Evolutionary conservation across 2,888 invertebrate genomes (phyloP).

Genomic region (Pachydiplax longipennis): DNA sequence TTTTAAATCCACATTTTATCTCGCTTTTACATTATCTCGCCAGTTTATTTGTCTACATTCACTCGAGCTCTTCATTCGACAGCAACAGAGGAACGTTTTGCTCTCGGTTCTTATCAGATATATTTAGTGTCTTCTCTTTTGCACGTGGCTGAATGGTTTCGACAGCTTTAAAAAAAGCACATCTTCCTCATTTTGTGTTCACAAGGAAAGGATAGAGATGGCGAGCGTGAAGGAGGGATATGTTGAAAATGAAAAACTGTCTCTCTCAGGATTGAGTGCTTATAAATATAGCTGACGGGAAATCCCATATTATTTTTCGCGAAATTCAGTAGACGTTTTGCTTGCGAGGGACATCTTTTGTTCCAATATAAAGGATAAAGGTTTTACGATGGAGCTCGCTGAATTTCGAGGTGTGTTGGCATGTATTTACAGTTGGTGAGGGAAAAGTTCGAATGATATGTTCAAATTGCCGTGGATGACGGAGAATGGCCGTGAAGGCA

Average conservation of each 20-base stretch:
- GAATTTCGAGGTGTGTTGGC: neutral
- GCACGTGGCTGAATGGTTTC: neutral
- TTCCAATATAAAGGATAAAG: neutral
- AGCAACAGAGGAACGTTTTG: neutral
- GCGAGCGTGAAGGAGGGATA: neutral
- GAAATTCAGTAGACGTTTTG: neutral
- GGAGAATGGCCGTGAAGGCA: neutral
- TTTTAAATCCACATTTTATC: no score
- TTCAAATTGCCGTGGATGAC: neutral
- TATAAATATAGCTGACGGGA: neutral
- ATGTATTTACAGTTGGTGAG: no score
- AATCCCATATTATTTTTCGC: neutral
- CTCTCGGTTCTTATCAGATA: neutral
- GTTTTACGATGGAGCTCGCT: neutral
- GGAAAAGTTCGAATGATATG: neutral
- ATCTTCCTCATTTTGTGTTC: neutral
- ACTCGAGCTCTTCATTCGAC: neutral
- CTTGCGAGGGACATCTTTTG: neutral
- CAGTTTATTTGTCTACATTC: neutral
- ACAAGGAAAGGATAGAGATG: neutral
- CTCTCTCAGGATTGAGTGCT: neutral
- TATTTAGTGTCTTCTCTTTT: neutral
- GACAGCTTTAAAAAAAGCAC: neutral
- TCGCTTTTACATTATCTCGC: neutral
- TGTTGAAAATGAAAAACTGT: neutral